Conservation (phyloP, 2,113 vertebrate genomes). For the Burhinus oedicnemus region DNA sequence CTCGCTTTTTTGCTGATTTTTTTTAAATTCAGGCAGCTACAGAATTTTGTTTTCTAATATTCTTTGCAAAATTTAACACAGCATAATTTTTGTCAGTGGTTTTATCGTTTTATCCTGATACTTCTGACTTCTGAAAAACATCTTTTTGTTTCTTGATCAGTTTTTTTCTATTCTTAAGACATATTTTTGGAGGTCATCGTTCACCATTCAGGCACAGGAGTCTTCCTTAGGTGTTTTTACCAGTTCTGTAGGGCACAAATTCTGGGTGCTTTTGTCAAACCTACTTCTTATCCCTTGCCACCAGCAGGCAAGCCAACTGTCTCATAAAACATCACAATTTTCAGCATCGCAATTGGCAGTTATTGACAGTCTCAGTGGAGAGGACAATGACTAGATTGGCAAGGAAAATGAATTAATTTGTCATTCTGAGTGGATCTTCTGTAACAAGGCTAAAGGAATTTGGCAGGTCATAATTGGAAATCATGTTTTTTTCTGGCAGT, state of each 20-base stretch:
- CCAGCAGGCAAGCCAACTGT: not conserved
- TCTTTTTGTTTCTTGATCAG: not conserved
- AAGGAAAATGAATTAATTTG: slow-evolving; percentile 58
- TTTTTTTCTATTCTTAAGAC: not conserved
- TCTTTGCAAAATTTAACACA: not conserved
- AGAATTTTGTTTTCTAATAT: not conserved
- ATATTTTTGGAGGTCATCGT: not conserved
- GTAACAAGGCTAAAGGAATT: slow-evolving; percentile 41
- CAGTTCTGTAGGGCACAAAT: not conserved
- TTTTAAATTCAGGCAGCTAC: not conserved
- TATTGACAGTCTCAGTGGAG: slow-evolving; percentile 48
- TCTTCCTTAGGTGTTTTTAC: not conserved
- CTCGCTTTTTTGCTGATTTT: not conserved
- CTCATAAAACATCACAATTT: slow-evolving; percentile 37
- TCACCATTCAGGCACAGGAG: not conserved
- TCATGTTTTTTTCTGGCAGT: slow-evolving; percentile 10
- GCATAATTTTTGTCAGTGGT: not conserved
- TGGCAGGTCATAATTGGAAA: slow-evolving; percentile 44
- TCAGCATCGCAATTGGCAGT: slow-evolving; percentile 24
- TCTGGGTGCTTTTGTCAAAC: not conserved
- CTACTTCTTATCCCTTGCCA: not conserved
- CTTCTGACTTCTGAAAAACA: not conserved
- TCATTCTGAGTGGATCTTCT: slow-evolving; percentile 35
- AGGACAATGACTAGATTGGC: slow-evolving; percentile 48
- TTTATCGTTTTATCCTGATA: not conserved